Evolutionary conservation across 1,140 invertebrate genomes (phyloP).

Genomic region (Thaumatotibia leucotreta): DNA sequence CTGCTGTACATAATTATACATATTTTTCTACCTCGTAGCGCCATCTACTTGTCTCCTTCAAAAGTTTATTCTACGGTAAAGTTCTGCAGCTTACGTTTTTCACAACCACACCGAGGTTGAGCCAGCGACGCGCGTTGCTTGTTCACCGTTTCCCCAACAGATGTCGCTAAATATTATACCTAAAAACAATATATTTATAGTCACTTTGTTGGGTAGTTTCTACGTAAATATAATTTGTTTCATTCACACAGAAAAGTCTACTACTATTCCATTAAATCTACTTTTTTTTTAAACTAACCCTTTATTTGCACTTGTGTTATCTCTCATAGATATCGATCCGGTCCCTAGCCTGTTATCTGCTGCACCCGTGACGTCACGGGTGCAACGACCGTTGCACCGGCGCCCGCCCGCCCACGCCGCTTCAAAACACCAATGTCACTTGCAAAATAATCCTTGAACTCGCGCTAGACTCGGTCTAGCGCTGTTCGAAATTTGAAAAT

Average conservation of each 20-base stretch:
- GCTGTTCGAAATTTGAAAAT: constrained; percentile 12
- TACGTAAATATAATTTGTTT: too few relatives aligned
- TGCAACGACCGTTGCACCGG: constrained; percentile 40
- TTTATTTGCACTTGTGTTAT: neutral
- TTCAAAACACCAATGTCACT: constrained; percentile 18
- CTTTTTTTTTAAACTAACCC: neutral
- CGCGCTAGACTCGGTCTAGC: neutral
- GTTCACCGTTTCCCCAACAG: neutral
- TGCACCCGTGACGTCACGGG: constrained; percentile 43
- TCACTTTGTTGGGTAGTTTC: too few relatives aligned
- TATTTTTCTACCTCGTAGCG: neutral
- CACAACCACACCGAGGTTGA: neutral
- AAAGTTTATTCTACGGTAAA: neutral
- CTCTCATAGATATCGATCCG: neutral
- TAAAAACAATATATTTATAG: neutral
- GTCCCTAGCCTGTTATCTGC: constrained; percentile 15
- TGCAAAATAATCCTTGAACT: constrained; percentile 19
- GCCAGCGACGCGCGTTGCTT: neutral
- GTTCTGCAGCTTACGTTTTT: neutral
- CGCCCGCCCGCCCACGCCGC: constrained; percentile 20
- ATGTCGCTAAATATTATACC: neutral
- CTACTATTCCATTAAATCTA: too few relatives aligned
- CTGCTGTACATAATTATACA: neutral
- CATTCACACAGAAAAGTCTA: too few relatives aligned
- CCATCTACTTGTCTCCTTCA: neutral